phyloP scores from a whole-genome alignment of 2,888 invertebrate genomes.

The Artemia sinica region DNA sequence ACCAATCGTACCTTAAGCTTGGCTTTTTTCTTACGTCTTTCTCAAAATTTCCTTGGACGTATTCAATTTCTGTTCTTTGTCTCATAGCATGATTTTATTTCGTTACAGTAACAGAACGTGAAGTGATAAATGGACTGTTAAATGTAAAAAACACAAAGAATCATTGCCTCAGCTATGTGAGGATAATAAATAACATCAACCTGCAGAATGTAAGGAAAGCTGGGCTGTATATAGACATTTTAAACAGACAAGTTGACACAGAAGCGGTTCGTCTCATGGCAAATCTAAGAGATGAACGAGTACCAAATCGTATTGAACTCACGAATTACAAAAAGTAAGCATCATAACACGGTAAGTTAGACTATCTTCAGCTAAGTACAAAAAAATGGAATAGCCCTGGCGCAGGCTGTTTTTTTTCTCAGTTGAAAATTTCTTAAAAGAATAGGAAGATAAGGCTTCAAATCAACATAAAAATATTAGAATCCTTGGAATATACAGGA shows the following conservation, averaged over 20 bases:
- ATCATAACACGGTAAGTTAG: neutral
- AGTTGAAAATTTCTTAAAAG: constrained; percentile 23
- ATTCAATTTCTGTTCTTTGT: too few species aligned
- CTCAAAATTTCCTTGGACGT: too few species aligned
- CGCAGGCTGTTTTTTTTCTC: too few species aligned
- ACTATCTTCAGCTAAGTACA: too few species aligned
- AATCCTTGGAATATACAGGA: too few species aligned
- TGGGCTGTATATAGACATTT: constrained; percentile 83
- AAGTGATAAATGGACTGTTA: constrained; percentile 86
- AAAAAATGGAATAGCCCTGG: too few species aligned
- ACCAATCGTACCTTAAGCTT: too few species aligned
- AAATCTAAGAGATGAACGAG: constrained; percentile 69
- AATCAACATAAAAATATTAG: too few species aligned
- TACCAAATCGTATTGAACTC: constrained; percentile 71
- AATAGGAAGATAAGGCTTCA: constrained; percentile 17
- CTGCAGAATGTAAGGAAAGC: constrained; percentile 84
- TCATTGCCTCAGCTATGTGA: constrained; percentile 74
- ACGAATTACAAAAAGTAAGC: constrained; percentile 69
- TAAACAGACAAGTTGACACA: constrained; percentile 72
- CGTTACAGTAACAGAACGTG: constrained; percentile 74
- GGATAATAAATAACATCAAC: constrained; percentile 94
- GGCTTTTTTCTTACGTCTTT: too few species aligned
- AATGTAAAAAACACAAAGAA: constrained; percentile 85
- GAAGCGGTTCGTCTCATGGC: constrained; percentile 78
- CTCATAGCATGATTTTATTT: constrained; percentile 9